These are phyloP conservation scores for Acanthosepion lycidas DNA, from an alignment of 2,888 invertebrate species.

Conservation along the genomic window DNA sequence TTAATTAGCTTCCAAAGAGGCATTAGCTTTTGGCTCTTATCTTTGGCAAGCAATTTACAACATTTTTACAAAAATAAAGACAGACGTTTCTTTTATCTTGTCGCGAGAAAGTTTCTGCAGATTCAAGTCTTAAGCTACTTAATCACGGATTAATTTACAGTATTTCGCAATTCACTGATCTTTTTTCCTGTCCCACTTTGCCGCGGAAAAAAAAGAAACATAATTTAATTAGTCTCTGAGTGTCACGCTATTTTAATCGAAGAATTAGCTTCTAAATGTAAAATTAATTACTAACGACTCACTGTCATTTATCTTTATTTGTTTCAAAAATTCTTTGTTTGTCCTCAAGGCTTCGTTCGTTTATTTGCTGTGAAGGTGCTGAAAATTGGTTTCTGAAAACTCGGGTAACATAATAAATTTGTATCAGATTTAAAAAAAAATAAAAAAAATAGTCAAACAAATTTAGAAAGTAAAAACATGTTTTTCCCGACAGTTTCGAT, in stretches of 20 bases:
- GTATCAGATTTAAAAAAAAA: background rate
- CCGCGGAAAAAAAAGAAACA: background rate
- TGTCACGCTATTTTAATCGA: background rate
- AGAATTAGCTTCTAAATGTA: constrained; percentile 9
- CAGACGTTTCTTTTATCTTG: background rate
- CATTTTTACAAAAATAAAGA: background rate
- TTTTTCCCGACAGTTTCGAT: no score
- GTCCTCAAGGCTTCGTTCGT: background rate
- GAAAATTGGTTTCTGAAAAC: background rate
- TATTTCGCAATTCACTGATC: constrained; percentile 4
- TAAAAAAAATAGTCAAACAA: background rate
- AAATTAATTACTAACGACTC: background rate
- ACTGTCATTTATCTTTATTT: background rate
- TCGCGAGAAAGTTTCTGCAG: no score
- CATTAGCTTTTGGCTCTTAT: background rate
- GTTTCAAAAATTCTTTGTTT: background rate
- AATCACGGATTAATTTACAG: constrained; percentile 23
- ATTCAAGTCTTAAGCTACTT: background rate
- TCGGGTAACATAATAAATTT: background rate
- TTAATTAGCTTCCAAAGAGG: background rate
- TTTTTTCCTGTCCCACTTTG: background rate
- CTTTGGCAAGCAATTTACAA: background rate
- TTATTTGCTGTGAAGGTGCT: background rate
- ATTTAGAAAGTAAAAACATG: no score
- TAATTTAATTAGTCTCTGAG: background rate